These are phyloP conservation scores for Melinaea menophilus DNA, from an alignment of 2,888 invertebrate species.

Conservation along the genomic window DNA sequence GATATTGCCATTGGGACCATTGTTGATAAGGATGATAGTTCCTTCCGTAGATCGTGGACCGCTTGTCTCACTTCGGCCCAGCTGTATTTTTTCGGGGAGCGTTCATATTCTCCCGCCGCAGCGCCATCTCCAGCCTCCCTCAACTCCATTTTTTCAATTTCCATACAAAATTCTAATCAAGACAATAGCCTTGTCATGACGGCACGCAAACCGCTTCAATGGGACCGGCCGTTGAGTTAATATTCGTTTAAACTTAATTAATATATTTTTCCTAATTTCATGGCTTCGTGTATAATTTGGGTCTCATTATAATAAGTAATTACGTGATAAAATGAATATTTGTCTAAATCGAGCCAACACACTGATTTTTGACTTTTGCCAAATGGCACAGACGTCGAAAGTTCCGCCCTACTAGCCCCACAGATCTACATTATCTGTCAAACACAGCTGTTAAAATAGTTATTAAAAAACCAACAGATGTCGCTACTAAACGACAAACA, in stretches of 20 bases:
- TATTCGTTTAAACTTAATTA: conserved; percentile 32
- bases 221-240: conserved; percentile 19
- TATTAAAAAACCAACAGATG: neutral
- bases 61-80: conserved; percentile 90
- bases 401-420: conserved; percentile 25
- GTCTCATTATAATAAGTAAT: conserved; percentile 46
- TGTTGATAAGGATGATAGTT: conserved; percentile 86
- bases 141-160: conserved; percentile 64
- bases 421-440: conserved; percentile 27
- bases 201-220: conserved; percentile 37
- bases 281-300: conserved; percentile 41
- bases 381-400: conserved; percentile 43
- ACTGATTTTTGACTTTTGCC: conserved; percentile 58
- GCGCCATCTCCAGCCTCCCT: conserved; percentile 72
- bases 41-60: conserved; percentile 88
- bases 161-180: conserved; percentile 43
- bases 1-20: conserved; percentile 90
- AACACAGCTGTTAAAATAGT: conserved; percentile 32
- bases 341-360: conserved; percentile 56
- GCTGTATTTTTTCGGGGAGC: conserved; percentile 71
- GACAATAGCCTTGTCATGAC: conserved; percentile 47
- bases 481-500: neutral
- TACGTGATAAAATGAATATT: conserved; percentile 43
- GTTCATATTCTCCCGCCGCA: conserved; percentile 60
- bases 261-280: conserved; percentile 45